Conservation (phyloP, 2,797 vertebrate species). For the Aphelocoma californica region DNA sequence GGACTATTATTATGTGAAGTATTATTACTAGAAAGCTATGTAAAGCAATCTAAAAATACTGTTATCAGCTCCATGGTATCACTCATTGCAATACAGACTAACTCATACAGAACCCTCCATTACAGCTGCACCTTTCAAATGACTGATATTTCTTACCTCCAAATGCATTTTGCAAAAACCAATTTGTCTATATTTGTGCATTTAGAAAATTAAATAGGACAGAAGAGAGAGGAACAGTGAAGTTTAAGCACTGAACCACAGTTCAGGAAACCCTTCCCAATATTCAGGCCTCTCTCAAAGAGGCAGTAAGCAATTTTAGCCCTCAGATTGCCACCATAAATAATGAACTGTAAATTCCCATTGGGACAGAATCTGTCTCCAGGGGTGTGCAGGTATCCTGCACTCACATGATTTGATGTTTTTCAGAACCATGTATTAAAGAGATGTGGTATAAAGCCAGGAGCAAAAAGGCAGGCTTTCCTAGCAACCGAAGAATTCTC, state of each 20-base stretch:
- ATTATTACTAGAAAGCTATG: not conserved
- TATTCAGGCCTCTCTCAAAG: not conserved
- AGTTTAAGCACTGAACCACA: not conserved
- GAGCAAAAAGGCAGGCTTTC: not conserved
- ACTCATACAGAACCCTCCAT: not conserved
- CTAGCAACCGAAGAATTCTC: not conserved
- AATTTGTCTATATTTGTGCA: not conserved
- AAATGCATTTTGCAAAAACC: not conserved
- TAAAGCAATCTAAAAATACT: constrained; percentile 25
- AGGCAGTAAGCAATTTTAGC: not conserved
- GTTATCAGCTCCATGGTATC: not conserved
- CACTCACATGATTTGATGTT: not conserved
- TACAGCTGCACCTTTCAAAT: not conserved
- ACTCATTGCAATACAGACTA: not conserved
- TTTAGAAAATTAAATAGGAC: not conserved
- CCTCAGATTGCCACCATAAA: not conserved
- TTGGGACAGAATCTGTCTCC: not conserved
- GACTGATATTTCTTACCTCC: not conserved
- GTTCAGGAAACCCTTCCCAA: not conserved
- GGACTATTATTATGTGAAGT: not conserved
- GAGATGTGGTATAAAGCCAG: not conserved
- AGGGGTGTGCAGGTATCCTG: not conserved
- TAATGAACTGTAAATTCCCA: not conserved
- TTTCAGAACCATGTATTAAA: not conserved
- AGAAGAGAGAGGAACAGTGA: not conserved